Evolutionary conservation across 2,888 invertebrate species (phyloP).

Genomic region (Pseudolycoriella hygida): DNA sequence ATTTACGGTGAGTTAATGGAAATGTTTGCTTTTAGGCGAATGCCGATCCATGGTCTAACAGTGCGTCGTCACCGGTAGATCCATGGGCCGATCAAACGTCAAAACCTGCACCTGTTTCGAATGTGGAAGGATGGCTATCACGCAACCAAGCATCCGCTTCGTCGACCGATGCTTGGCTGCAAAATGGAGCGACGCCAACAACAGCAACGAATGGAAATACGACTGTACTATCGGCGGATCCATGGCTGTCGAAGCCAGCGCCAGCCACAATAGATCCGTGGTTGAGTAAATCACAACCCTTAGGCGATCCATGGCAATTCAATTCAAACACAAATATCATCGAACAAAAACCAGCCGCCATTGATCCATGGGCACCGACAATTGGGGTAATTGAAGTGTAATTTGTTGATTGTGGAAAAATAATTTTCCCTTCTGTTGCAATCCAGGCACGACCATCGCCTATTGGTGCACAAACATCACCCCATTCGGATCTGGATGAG

Average conservation of each 20-base stretch:
- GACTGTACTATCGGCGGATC: slow-evolving; percentile 1
- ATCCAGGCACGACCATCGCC: slow-evolving; percentile 14
- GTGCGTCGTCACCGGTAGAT: slow-evolving; percentile 24
- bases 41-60: slow-evolving; percentile 28
- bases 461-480: slow-evolving; percentile 18
- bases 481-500: slow-evolving; percentile 62
- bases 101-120: not conserved
- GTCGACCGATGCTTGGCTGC: slow-evolving; percentile 28
- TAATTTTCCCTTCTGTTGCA: slow-evolving; percentile 2
- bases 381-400: slow-evolving; percentile 14
- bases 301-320: slow-evolving; percentile 11
- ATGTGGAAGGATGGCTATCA: slow-evolving; percentile 10
- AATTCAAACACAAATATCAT: slow-evolving; percentile 11
- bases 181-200: slow-evolving; percentile 12
- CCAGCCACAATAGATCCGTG: slow-evolving; percentile 19
- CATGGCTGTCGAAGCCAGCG: slow-evolving; percentile 13
- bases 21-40: slow-evolving; percentile 8
- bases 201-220: slow-evolving; percentile 9
- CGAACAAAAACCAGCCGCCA: slow-evolving; percentile 21
- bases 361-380: slow-evolving; percentile 43
- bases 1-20: not conserved
- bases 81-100: slow-evolving; percentile 23
- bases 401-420: slow-evolving; percentile 3
- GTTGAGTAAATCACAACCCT: slow-evolving; percentile 16
- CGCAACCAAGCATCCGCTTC: slow-evolving; percentile 28